Conservation (phyloP, 2,888 invertebrate species). For the Didymodactylos carnosus region DNA sequence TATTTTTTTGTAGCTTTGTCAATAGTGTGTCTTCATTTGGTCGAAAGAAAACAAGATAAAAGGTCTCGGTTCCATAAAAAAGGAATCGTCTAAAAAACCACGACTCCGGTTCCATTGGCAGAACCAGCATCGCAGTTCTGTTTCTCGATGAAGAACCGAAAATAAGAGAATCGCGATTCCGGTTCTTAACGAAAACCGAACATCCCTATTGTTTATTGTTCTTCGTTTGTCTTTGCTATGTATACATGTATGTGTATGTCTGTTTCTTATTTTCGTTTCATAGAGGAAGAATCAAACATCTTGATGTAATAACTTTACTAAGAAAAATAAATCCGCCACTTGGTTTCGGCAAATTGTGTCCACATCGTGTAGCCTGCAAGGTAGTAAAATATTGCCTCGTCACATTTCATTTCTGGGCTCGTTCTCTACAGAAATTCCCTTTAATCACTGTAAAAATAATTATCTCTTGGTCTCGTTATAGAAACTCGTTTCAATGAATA, state of each 20-base stretch:
- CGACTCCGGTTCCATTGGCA: too few species aligned
- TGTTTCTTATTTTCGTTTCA: conserved; percentile 9
- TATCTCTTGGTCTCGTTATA: conserved; percentile 34
- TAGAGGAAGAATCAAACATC: conserved; percentile 80
- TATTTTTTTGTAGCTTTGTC: too few species aligned
- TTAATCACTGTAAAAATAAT: neutral
- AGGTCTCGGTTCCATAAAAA: too few species aligned
- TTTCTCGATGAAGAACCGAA: too few species aligned
- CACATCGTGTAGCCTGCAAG: conserved; percentile 55
- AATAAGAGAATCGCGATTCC: neutral
- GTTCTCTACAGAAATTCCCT: neutral
- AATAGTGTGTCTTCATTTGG: too few species aligned
- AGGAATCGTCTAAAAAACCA: too few species aligned
- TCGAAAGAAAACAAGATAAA: too few species aligned
- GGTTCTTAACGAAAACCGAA: neutral
- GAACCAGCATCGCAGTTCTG: too few species aligned
- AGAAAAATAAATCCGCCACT: conserved; percentile 95
- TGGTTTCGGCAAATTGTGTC: conserved; percentile 95
- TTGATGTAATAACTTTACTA: conserved; percentile 89
- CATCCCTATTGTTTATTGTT: too few species aligned
- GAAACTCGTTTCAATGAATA: conserved; percentile 94
- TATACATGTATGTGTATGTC: too few species aligned
- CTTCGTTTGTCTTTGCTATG: too few species aligned
- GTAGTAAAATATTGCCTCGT: neutral
- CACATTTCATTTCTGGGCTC: neutral